Conservation (phyloP, 37 sponge, comb jelly and placozoan species). For the Eunapius fragilis region DNA sequence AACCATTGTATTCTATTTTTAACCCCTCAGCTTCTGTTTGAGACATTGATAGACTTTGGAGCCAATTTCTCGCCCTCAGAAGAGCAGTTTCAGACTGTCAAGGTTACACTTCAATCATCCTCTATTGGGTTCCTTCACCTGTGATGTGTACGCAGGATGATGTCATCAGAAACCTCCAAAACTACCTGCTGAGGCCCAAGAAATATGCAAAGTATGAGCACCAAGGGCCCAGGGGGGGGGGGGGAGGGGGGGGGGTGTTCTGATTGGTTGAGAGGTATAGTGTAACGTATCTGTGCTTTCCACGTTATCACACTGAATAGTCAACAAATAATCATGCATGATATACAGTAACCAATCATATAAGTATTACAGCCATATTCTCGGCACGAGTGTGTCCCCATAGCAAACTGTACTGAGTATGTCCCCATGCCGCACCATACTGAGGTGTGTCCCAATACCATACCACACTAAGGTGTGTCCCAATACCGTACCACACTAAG, state of each 20-base stretch:
- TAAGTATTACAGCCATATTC: no score
- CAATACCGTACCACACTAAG: no score
- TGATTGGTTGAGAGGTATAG: no score
- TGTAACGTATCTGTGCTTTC: neutral
- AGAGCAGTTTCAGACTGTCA: slow-evolving; percentile 28
- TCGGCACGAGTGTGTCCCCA: no score
- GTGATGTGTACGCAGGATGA: slow-evolving; percentile 11
- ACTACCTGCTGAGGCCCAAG: slow-evolving; percentile 32
- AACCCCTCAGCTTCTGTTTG: slow-evolving; percentile 38
- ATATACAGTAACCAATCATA: no score
- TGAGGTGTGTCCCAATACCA: no score
- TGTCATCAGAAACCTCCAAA: slow-evolving; percentile 7
- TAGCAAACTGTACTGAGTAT: no score
- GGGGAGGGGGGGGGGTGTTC: no score
- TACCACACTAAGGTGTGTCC: no score
- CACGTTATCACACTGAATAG: no score
- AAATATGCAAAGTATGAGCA: slow-evolving; percentile 37
- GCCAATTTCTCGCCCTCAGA: slow-evolving; percentile 17
- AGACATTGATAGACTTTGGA: slow-evolving; percentile 20
- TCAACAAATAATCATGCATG: no score
- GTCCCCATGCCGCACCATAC: no score
- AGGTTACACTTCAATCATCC: slow-evolving; percentile 2
- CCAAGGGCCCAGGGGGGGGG: neutral
- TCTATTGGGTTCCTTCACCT: neutral
- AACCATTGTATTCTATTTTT: neutral